phyloP scores from a whole-genome alignment of 2,113 vertebrate genomes.

The Opisthocomus hoazin region DNA sequence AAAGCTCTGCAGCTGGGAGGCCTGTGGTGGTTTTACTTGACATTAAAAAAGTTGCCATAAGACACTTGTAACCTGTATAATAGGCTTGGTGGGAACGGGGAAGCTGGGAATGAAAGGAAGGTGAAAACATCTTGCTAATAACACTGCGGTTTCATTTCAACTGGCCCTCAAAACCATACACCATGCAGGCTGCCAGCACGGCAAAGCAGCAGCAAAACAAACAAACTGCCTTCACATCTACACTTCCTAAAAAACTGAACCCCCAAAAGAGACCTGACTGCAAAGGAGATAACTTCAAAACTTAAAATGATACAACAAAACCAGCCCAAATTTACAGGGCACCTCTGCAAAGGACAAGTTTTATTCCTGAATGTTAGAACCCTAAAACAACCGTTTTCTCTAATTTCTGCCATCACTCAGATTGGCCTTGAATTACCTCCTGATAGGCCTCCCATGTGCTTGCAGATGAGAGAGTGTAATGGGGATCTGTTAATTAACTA shows the following conservation, averaged over 20 bases:
- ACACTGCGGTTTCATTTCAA: background rate
- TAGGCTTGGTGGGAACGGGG: conserved; percentile 52
- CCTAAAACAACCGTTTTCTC: conserved; percentile 76
- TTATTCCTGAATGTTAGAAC: conserved; percentile 71
- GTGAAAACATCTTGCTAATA: conserved; percentile 57
- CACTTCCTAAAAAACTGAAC: background rate
- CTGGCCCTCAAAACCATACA: conserved; percentile 25
- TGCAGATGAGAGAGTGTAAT: conserved; percentile 86
- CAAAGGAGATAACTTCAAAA: background rate
- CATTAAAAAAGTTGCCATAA: conserved; percentile 45
- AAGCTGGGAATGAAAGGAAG: conserved; percentile 40
- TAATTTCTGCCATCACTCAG: conserved; percentile 81
- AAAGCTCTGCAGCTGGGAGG: conserved; percentile 59
- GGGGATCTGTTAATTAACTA: conserved; percentile 94
- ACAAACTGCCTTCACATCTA: background rate
- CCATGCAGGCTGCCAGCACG: background rate
- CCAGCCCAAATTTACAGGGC: conserved; percentile 49
- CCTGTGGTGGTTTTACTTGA: conserved; percentile 17
- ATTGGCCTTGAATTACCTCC: conserved; percentile 84
- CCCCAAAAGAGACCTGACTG: background rate
- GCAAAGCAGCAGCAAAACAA: background rate
- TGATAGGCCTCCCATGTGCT: conserved; percentile 80
- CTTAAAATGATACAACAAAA: conserved; percentile 7
- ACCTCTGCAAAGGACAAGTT: conserved; percentile 59
- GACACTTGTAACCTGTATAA: conserved; percentile 62